Conservation (phyloP, 2,797 vertebrate genomes). For the Cryptoblepharus egeriae region DNA sequence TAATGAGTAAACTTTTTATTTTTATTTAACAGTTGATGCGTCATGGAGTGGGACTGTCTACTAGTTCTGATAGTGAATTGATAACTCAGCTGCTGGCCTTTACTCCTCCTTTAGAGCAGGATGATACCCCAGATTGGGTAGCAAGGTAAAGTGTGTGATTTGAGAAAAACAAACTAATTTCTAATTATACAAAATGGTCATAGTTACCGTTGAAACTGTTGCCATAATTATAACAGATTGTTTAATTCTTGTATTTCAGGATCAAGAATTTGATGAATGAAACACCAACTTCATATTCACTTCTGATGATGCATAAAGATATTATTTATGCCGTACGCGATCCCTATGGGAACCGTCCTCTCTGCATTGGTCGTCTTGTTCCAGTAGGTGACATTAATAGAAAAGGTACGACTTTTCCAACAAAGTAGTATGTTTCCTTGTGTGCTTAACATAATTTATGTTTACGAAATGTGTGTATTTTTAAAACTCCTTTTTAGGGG, state of each 20-base stretch:
- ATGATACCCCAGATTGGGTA: constrained; percentile 93
- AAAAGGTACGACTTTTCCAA: constrained; percentile 79
- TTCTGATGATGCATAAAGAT: constrained; percentile 95
- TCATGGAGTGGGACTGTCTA: constrained; percentile 96
- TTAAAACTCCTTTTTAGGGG: too few species aligned
- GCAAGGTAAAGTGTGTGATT: constrained; percentile 83
- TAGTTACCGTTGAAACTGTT: constrained; percentile 4
- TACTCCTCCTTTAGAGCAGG: constrained; percentile 93
- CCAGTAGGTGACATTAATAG: constrained; percentile 88
- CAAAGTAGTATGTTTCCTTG: background rate
- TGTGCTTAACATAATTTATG: background rate
- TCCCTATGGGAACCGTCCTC: constrained; percentile 94
- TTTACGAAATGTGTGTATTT: background rate
- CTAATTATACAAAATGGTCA: background rate
- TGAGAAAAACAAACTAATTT: background rate
- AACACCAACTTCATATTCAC: constrained; percentile 93
- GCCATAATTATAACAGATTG: background rate
- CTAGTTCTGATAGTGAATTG: constrained; percentile 96
- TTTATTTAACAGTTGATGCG: constrained; percentile 88
- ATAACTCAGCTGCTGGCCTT: constrained; percentile 96
- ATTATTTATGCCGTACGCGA: constrained; percentile 96
- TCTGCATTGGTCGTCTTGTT: constrained; percentile 92
- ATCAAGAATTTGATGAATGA: constrained; percentile 97
- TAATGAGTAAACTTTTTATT: too few species aligned
- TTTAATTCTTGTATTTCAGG: constrained; percentile 74